Conservation (phyloP, 2,113 vertebrate species). For the Tilapia sparmanii region DNA sequence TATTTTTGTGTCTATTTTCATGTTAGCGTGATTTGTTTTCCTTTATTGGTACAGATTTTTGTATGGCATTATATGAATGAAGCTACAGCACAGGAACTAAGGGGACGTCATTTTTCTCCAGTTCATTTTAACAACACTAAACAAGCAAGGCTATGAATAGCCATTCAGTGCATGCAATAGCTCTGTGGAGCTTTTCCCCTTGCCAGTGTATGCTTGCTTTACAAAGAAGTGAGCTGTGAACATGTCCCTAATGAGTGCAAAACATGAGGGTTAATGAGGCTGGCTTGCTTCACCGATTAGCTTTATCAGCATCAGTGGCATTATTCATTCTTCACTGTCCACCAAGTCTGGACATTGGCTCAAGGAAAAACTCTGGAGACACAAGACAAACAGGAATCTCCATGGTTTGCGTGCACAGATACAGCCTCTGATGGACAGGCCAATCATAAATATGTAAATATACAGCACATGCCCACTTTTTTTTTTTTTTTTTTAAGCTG, state of each 20-base stretch:
- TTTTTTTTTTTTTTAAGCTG: too few relatives aligned
- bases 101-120: not conserved
- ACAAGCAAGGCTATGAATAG: not conserved
- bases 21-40: not conserved
- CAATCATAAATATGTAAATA: not conserved
- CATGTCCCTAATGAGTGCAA: slow-evolving; percentile 1
- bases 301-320: not conserved
- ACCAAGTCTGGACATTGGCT: not conserved
- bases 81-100: not conserved
- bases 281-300: slow-evolving; percentile 1
- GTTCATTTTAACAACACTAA: not conserved
- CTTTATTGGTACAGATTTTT: not conserved
- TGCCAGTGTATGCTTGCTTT: not conserved
- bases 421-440: not conserved
- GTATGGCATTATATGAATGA: not conserved
- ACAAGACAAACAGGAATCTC: not conserved
- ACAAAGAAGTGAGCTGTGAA: not conserved
- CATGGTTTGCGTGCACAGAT: not conserved
- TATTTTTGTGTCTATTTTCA: not conserved
- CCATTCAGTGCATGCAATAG: not conserved
- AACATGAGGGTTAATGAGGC: slow-evolving; percentile 3
- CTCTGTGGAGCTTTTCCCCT: not conserved
- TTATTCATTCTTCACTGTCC: not conserved
- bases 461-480: not conserved
- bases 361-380: not conserved